Evolutionary conservation across 2,888 invertebrate species (phyloP).

Genomic region (Phengaris alcon): DNA sequence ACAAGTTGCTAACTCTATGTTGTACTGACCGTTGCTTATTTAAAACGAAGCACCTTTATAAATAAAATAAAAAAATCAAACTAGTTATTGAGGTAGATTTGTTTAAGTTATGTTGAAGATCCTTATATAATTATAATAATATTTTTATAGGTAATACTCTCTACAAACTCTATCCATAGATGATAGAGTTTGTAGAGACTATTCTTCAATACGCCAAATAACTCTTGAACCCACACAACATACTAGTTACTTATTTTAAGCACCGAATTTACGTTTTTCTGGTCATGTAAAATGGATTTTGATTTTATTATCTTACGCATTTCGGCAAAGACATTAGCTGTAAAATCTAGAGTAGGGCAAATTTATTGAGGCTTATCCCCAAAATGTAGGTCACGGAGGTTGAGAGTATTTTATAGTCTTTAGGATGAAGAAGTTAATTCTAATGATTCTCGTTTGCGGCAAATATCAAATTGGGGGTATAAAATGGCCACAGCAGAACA

Average conservation of each 20-base stretch:
- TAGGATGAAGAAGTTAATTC: conserved; percentile 9
- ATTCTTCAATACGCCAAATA: no score
- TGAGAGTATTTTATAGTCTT: conserved; percentile 1
- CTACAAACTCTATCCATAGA: neutral
- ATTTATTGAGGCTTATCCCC: conserved; percentile 15
- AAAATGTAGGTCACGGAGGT: conserved; percentile 7
- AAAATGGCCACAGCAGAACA: no score
- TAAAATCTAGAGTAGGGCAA: conserved; percentile 3
- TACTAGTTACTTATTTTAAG: no score
- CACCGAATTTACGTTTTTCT: neutral
- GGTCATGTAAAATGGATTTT: neutral
- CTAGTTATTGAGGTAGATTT: neutral
- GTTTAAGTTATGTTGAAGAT: no score
- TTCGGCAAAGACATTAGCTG: conserved; percentile 1
- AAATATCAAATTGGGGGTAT: neutral
- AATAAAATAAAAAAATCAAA: no score
- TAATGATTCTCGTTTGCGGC: neutral
- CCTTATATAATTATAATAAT: no score
- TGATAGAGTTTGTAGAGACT: no score
- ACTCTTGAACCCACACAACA: no score
- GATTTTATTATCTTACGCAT: conserved; percentile 12
- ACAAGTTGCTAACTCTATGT: neutral
- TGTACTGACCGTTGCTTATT: no score
- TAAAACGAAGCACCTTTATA: no score
- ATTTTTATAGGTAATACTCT: no score